Percentiles rank a stretch among this genome's conserved stretches.
These are phyloP conservation scores for Drosophila baimaii DNA, from an alignment of 1,140 invertebrate genomes.

Conservation along the genomic window DNA sequence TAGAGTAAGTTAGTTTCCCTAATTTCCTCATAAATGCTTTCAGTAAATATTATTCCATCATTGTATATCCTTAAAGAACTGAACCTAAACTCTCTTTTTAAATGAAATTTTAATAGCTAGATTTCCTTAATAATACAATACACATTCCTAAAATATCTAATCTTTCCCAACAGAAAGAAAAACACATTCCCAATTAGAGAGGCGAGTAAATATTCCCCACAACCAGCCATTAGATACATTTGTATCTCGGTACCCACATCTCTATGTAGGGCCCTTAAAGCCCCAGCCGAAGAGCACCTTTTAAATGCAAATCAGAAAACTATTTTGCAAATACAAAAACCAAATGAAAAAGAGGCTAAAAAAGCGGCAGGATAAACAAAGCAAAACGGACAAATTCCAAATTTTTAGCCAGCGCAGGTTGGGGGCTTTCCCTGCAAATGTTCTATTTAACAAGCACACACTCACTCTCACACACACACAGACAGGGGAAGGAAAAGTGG, in stretches of 20 bases:
- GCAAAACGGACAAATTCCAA: slow-evolving; percentile 62
- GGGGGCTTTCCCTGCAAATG: slow-evolving; percentile 54
- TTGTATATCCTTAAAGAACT: no score
- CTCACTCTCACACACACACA: slow-evolving; percentile 20
- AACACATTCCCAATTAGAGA: slow-evolving; percentile 1
- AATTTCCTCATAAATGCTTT: no score
- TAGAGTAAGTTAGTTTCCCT: no score
- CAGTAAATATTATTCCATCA: no score
- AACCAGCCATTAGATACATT: slow-evolving; percentile 18
- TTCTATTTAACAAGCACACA: slow-evolving; percentile 75
- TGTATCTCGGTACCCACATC: slow-evolving; percentile 8
- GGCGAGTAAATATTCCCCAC: background rate
- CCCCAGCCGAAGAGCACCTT: slow-evolving; percentile 60
- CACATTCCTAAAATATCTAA: background rate
- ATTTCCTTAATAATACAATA: background rate
- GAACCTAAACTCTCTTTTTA: no score
- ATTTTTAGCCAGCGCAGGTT: slow-evolving; percentile 71
- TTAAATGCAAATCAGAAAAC: slow-evolving; percentile 80
- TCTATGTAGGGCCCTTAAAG: slow-evolving; percentile 13
- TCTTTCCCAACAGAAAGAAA: background rate
- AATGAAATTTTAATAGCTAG: background rate
- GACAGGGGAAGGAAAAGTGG: background rate
- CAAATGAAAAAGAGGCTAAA: slow-evolving; percentile 26
- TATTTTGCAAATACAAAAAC: slow-evolving; percentile 60
- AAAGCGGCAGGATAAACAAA: slow-evolving; percentile 30